phyloP scores from a whole-genome alignment of 1,140 invertebrate genomes.

The Euwallacea fornicatus region DNA sequence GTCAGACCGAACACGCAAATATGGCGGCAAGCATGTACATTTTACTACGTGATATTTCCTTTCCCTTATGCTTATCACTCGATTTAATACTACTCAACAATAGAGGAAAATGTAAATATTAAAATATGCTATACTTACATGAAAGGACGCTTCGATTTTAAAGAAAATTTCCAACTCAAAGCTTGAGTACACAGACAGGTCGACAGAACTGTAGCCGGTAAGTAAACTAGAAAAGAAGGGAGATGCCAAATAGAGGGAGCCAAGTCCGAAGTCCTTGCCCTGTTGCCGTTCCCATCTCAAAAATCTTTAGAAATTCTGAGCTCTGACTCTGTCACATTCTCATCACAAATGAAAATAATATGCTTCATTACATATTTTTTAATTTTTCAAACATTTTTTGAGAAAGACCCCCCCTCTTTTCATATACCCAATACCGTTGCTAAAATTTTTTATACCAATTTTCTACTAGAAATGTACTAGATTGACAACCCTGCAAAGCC shows the following conservation, averaged over 20 bases:
- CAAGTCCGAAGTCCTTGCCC: neutral
- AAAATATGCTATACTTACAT: slow-evolving; percentile 24
- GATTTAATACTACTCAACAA: neutral
- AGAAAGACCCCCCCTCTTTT: no score
- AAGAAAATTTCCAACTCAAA: slow-evolving; percentile 9
- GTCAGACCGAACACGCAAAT: slow-evolving; percentile 44
- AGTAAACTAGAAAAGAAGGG: slow-evolving; percentile 16
- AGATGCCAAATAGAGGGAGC: slow-evolving; percentile 29
- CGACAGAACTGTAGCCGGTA: slow-evolving; percentile 21
- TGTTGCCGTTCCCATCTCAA: neutral
- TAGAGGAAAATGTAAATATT: slow-evolving; percentile 7
- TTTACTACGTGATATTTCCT: neutral
- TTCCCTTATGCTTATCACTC: neutral
- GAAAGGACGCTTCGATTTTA: slow-evolving; percentile 9
- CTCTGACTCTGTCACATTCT: no score
- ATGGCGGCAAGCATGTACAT: slow-evolving; percentile 35
- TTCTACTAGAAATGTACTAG: no score
- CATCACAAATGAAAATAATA: no score
- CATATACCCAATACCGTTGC: no score
- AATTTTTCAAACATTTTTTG: no score
- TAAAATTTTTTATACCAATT: no score
- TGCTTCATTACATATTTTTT: no score
- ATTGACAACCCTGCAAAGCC: no score
- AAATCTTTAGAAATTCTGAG: no score
- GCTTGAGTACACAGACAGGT: slow-evolving; percentile 18